phyloP scores from a whole-genome alignment of 2,113 vertebrate genomes.

The Podarcis raffonei region DNA sequence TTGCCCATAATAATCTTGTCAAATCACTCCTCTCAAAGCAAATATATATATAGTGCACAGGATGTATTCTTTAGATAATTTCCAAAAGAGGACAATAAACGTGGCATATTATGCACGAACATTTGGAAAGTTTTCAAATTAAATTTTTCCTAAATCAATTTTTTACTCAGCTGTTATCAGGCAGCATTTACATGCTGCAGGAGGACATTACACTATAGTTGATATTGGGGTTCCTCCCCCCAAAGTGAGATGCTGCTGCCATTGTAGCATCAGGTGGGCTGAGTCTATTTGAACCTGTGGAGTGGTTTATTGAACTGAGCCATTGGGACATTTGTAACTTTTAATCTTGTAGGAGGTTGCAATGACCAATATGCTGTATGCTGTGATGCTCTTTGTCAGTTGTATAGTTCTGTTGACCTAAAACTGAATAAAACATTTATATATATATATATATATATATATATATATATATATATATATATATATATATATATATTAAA shows the following conservation, averaged over 20 bases:
- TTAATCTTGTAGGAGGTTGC: too few species aligned
- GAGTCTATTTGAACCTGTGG: too few species aligned
- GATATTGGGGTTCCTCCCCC: neutral
- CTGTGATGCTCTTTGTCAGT: too few species aligned
- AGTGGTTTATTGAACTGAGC: too few species aligned
- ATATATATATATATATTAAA: too few species aligned
- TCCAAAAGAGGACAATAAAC: neutral
- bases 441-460: too few species aligned
- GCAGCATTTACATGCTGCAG: neutral
- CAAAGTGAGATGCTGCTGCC: neutral
- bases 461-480: too few species aligned
- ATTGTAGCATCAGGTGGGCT: neutral
- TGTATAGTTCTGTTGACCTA: too few species aligned
- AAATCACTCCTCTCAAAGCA: neutral
- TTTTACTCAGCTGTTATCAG: neutral
- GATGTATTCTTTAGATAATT: neutral
- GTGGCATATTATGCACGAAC: neutral
- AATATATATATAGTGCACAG: neutral
- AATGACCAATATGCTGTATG: too few species aligned
- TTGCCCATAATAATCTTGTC: slow-evolving; percentile 2
- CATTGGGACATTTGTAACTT: too few species aligned
- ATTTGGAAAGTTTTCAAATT: neutral
- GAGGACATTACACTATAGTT: neutral
- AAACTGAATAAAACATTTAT: too few species aligned
- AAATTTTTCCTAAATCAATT: neutral